These are phyloP conservation scores for Palythoa grandis DNA, from an alignment of 92 coral and sea anemone genomes.

Conservation along the genomic window DNA sequence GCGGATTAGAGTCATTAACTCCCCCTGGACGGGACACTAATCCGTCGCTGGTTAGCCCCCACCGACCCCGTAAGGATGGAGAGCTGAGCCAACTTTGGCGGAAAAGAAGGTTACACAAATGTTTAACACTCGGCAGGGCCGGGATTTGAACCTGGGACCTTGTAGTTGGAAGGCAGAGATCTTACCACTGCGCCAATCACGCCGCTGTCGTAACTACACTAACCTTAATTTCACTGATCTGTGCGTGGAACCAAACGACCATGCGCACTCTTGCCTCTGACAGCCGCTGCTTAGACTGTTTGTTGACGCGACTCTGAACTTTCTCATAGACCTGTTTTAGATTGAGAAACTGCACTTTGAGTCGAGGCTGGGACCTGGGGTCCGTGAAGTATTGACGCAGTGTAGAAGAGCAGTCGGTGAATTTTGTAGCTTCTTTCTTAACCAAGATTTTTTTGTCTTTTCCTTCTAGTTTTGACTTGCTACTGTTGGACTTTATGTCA, in stretches of 20 bases:
- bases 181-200: not conserved
- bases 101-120: no score
- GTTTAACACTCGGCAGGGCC: no score
- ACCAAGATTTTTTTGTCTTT: not conserved
- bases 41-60: no score
- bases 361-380: not conserved
- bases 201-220: not conserved
- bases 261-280: conserved; percentile 84
- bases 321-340: conserved; percentile 78
- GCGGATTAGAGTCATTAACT: no score
- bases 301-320: conserved; percentile 90
- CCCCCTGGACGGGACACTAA: no score
- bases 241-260: conserved; percentile 77
- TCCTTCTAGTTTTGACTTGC: conserved; percentile 8
- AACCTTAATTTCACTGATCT: conserved; percentile 50
- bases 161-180: not conserved
- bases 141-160: no score
- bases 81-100: no score
- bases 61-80: no score
- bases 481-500: not conserved
- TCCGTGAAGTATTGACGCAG: not conserved
- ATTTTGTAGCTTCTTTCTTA: conserved; percentile 11
- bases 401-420: not conserved
- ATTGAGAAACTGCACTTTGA: conserved; percentile 47
- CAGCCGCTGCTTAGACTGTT: conserved; percentile 86